Base-by-base conservation (phyloP, 2,113 vertebrate species). In the Prochilodus magdalenae region DNA sequence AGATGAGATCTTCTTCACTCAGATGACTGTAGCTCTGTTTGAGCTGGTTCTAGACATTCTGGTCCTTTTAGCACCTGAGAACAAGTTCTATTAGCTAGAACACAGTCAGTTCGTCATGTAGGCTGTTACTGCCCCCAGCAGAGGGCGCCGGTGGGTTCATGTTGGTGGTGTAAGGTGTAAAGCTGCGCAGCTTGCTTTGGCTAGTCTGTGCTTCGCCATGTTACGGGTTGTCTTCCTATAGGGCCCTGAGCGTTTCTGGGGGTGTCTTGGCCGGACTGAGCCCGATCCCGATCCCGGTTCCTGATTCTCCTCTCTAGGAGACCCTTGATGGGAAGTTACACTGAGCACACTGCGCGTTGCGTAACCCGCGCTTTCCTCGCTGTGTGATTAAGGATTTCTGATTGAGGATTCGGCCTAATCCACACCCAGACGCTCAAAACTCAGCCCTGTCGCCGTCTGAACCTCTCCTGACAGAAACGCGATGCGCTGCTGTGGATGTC, bases 321-420 rank as follows among this genome's bases (percentile, higher is more conserved):
- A 59, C 79, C 40, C 60, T 87, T 70, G 77, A 76, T 83, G 30
- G 57, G 71, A 66, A 55, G 81, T 15, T 72, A 77, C 77, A 57
- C 83, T 85, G 83, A 90, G 86, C 89, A 81, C 86, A 85, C 76
- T 75, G 40, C 57, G 47, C 80, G 4, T 91, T 89, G 79, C 79
- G 14, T 85, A 87, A 89, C 59, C 5, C 59, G 20, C 59, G 73
- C 70, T 60, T 27, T 59, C 33, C 27, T n/a, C 29, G 6, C 57
- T 70, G 20, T 70, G 33, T 70, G 66, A 70, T 70, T 70, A 44
- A 40, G 36, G 66, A 44, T 70, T 70, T 70, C 10, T n/a, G 15
- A 36, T 67, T 8, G 65, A 67, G 33, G 18, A 67, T 36, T 67
- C 63, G 30, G 1, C 8, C 33, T 69, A 22, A 69, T 60, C 57